A percentile compares a stretch with the other conserved stretches of the same genome.
Evolutionary conservation across 2,113 vertebrate genomes (phyloP).

Genomic region (Thinocorus orbignyianus): DNA sequence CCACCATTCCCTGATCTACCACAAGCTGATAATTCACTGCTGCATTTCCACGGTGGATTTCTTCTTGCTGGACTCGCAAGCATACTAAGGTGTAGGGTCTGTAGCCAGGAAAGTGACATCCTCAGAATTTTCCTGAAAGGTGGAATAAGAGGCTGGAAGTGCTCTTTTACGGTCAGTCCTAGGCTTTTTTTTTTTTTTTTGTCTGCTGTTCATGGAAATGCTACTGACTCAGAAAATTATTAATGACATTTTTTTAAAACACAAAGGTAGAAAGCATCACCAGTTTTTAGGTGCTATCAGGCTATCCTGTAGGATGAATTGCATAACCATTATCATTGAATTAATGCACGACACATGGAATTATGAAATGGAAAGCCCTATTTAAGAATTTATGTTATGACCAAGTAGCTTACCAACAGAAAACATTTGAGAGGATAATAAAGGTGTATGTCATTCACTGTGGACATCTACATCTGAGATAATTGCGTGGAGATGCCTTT

Average conservation of each 20-base stretch:
- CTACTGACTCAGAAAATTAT: background rate
- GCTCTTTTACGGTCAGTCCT: background rate
- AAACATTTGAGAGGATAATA: background rate
- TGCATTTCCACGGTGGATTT: background rate
- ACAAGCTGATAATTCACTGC: background rate
- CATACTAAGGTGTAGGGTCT: background rate
- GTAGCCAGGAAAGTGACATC: background rate
- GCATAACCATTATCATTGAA: background rate
- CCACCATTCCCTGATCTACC: fast-evolving
- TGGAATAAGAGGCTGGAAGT: background rate
- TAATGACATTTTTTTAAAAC: background rate
- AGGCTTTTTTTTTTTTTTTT: background rate
- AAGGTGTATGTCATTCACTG: background rate
- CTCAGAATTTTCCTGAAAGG: background rate
- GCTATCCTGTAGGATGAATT: background rate
- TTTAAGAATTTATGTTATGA: conserved; percentile 49
- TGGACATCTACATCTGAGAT: background rate
- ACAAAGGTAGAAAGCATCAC: background rate
- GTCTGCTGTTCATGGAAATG: background rate
- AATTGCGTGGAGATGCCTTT: background rate
- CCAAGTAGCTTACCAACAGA: background rate
- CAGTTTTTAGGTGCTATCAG: background rate
- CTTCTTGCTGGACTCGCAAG: background rate
- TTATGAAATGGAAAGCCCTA: conserved; percentile 3
- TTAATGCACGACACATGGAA: background rate